Percentiles rank a stretch among this genome's conserved stretches.
Evolutionary conservation across 2,113 vertebrate genomes (phyloP).

Genomic region (Syrmaticus mikado): DNA sequence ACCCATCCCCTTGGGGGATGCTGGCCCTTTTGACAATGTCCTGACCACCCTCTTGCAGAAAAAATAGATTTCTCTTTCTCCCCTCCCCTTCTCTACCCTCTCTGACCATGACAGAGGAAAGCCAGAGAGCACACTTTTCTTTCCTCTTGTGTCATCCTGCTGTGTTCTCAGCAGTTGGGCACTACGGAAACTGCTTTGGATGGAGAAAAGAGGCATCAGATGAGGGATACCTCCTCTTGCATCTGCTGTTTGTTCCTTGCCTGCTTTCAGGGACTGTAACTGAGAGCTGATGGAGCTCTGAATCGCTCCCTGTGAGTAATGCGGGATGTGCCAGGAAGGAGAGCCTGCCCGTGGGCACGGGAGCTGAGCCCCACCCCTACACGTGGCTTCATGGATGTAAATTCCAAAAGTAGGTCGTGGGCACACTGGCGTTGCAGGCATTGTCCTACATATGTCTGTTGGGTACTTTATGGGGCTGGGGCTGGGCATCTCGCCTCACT

Average conservation of each 20-base stretch:
- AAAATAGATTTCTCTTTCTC: background rate
- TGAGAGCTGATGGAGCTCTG: background rate
- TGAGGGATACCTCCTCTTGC: background rate
- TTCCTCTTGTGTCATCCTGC: background rate
- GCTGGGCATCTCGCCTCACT: background rate
- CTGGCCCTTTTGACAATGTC: rapidly evolving
- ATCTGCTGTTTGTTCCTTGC: background rate
- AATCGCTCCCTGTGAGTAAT: background rate
- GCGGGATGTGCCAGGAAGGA: rapidly evolving
- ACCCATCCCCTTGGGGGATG: too few relatives aligned
- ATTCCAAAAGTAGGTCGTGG: constrained; percentile 41
- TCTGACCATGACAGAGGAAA: background rate
- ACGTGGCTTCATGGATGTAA: background rate
- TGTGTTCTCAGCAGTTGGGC: rapidly evolving
- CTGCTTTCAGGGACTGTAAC: background rate
- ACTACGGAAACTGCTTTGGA: rapidly evolving
- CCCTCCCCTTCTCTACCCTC: background rate
- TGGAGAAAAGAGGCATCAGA: background rate
- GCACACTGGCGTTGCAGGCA: background rate
- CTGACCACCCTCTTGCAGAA: background rate
- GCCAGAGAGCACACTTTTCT: rapidly evolving
- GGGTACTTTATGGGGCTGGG: constrained; percentile 32
- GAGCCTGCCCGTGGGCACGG: rapidly evolving
- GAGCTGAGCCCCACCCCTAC: background rate
- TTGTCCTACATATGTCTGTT: constrained; percentile 45